Conservation (phyloP, 1,140 invertebrate species). For the Cyphomyrmex costatus region DNA sequence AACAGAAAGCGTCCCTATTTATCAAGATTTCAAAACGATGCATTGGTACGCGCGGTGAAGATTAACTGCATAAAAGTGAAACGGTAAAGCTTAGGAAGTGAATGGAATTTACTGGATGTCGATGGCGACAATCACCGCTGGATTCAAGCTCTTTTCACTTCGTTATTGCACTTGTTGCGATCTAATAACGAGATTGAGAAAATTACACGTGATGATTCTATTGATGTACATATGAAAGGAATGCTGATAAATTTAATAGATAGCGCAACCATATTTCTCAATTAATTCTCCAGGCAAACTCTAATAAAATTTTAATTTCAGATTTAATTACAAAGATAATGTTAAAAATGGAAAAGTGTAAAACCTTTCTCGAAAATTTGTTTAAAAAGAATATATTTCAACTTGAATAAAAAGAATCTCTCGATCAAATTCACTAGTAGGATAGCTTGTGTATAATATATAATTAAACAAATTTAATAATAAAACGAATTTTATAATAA, state of each 20-base stretch:
- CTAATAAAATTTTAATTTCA: not conserved
- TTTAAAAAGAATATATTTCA: not conserved
- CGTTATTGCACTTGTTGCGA: constrained; percentile 49
- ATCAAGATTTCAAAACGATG: constrained; percentile 22
- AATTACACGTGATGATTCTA: not conserved
- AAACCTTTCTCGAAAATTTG: not conserved
- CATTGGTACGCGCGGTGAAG: not conserved
- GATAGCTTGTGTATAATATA: not conserved
- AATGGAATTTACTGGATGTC: constrained; percentile 63
- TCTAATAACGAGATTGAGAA: constrained; percentile 41
- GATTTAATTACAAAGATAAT: constrained; percentile 1
- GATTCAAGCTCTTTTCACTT: constrained; percentile 62
- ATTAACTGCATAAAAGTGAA: constrained; percentile 65
- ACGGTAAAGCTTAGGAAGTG: constrained; percentile 56
- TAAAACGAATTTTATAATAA: no score
- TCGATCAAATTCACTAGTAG: not conserved
- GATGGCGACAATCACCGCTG: constrained; percentile 68
- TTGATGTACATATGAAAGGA: constrained; percentile 16
- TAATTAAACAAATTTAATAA: no score
- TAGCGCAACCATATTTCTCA: not conserved
- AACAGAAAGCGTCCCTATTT: constrained; percentile 16
- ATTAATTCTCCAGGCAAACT: not conserved
- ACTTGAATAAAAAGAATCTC: not conserved
- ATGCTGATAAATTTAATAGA: constrained; percentile 14
- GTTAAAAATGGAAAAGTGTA: not conserved